Percentiles rank a stretch among this genome's conserved stretches.
These are phyloP conservation scores for Isotomurus palustris DNA, from an alignment of 2,888 invertebrate genomes.

Conservation along the genomic window DNA sequence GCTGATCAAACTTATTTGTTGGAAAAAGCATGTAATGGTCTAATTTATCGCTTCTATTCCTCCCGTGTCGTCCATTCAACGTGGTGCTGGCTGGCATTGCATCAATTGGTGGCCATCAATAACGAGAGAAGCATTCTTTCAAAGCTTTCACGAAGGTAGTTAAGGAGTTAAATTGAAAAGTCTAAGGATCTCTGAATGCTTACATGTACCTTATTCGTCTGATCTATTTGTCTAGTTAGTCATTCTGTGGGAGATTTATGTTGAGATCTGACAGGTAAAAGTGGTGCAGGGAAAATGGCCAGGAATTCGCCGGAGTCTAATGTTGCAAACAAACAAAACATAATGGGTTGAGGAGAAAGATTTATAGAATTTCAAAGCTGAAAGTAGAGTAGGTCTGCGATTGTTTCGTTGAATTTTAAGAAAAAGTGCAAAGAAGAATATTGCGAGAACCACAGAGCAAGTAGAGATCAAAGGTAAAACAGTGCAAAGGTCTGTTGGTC, in stretches of 20 bases:
- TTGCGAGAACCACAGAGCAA: too few relatives aligned
- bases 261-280: too few relatives aligned
- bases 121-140: conserved; percentile 4
- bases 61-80: conserved; percentile 12
- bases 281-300: too few relatives aligned
- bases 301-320: too few relatives aligned
- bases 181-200: neutral
- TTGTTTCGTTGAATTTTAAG: too few relatives aligned
- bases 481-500: too few relatives aligned
- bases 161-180: neutral
- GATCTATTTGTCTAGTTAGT: conserved; percentile 6
- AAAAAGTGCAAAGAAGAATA: too few relatives aligned
- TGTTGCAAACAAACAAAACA: too few relatives aligned
- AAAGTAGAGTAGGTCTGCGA: too few relatives aligned
- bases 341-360: conserved; percentile 3
- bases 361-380: conserved; percentile 1
- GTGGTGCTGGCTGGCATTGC: too few relatives aligned
- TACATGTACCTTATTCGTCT: neutral
- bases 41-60: conserved; percentile 13
- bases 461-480: too few relatives aligned
- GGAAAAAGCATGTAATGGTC: conserved; percentile 16
- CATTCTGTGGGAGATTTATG: neutral
- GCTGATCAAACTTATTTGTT: too few relatives aligned
- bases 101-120: conserved; percentile 13
- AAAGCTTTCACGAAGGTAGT: conserved; percentile 8